Percentiles rank a stretch among this genome's conserved stretches.
Conservation (phyloP, 2,113 vertebrate species). For the Spea bombifrons region DNA sequence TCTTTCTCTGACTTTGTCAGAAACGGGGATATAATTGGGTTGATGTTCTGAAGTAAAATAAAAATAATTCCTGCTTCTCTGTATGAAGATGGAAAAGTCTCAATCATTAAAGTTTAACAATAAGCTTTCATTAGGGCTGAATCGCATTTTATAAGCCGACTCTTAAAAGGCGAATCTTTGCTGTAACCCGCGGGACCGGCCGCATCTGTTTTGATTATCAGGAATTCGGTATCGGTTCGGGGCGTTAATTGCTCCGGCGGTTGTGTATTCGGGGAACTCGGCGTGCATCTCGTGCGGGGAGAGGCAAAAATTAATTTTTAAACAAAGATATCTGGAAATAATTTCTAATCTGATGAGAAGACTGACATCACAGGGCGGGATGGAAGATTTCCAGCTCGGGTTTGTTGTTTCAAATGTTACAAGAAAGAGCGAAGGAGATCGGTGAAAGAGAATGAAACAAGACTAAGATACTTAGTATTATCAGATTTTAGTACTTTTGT, state of each 20-base stretch:
- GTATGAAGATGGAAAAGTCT: background rate
- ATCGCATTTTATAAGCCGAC: background rate
- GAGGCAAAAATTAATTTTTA: slow-evolving; percentile 10
- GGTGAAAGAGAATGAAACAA: background rate
- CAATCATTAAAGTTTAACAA: slow-evolving; percentile 25
- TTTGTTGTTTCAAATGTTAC: background rate
- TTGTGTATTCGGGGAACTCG: slow-evolving; percentile 1
- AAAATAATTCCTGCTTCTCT: background rate
- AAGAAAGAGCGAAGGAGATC: background rate
- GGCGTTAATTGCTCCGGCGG: background rate
- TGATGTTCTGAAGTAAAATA: too few species aligned
- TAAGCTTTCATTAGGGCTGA: background rate
- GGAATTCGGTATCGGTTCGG: background rate
- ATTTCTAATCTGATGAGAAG: background rate
- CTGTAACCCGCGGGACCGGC: background rate
- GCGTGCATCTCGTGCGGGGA: background rate
- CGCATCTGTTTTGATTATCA: background rate
- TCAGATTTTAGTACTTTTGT: too few species aligned
- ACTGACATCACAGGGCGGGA: background rate
- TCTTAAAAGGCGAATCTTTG: background rate
- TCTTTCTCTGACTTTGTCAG: too few species aligned
- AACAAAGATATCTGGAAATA: slow-evolving; percentile 6
- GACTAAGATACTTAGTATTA: too few species aligned
- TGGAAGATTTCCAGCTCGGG: background rate
- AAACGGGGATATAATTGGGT: background rate